Evolutionary conservation across 2,113 vertebrate genomes (phyloP).

Genomic region (Bufo bufo): DNA sequence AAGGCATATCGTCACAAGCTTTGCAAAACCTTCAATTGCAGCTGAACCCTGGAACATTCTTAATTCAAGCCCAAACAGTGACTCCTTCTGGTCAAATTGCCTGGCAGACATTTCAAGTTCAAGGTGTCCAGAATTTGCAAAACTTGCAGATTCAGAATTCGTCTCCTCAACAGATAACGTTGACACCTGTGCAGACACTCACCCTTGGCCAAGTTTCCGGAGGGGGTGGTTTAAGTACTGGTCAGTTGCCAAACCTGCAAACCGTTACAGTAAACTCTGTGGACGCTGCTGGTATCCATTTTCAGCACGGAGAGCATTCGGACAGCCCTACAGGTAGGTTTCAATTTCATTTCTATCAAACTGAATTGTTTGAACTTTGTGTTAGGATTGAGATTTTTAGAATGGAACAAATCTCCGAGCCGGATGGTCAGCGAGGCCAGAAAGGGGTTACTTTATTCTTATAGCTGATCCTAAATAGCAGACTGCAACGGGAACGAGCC

Average conservation of each 20-base stretch:
- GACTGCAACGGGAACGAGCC: too few species aligned
- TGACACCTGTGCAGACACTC: constrained; percentile 95
- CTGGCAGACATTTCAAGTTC: constrained; percentile 99
- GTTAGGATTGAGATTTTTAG: too few species aligned
- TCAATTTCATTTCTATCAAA: constrained; percentile 20
- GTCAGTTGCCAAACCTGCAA: constrained; percentile 96
- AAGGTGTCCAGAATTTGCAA: constrained; percentile 97
- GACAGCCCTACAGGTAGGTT: constrained; percentile 88
- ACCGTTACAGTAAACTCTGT: constrained; percentile 96
- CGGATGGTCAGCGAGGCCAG: too few species aligned
- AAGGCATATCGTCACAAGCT: constrained; percentile 83
- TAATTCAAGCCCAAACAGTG: constrained; percentile 99
- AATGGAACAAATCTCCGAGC: too few species aligned
- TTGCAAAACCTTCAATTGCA: constrained; percentile 94
- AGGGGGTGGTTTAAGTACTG: constrained; percentile 87
- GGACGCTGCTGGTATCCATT: constrained; percentile 84
- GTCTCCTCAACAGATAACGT: constrained; percentile 93
- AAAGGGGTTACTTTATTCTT: too few species aligned
- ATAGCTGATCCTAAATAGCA: too few species aligned
- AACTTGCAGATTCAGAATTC: constrained; percentile 96
- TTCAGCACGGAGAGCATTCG: constrained; percentile 86
- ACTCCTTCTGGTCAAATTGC: constrained; percentile 97
- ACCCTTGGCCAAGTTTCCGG: constrained; percentile 90
- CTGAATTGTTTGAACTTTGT: too few species aligned
- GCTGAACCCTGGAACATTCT: constrained; percentile 95